These are phyloP conservation scores for Natator depressus DNA, from an alignment of 2,113 vertebrate genomes.

Conservation along the genomic window DNA sequence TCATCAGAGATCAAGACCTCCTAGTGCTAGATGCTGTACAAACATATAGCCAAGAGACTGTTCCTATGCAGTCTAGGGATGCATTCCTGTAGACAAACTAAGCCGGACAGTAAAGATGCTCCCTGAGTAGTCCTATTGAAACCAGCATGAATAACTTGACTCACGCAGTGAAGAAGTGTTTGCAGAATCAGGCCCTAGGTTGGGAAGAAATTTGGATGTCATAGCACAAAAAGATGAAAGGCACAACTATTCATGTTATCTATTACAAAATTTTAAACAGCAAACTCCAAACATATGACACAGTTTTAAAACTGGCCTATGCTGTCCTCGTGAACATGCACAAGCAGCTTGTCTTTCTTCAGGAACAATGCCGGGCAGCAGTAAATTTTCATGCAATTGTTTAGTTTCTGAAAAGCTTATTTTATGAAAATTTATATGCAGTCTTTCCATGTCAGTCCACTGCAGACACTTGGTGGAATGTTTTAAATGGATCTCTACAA, in stretches of 20 bases:
- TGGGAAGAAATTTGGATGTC: not conserved
- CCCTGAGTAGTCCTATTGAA: rapidly evolving
- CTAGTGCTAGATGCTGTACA: not conserved
- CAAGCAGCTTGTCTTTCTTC: not conserved
- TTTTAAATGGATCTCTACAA: not conserved
- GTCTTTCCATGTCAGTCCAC: not conserved
- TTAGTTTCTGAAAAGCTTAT: not conserved
- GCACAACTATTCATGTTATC: not conserved
- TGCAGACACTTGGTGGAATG: not conserved
- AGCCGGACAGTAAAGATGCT: not conserved
- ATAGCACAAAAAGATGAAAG: not conserved
- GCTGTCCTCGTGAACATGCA: not conserved
- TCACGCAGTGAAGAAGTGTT: not conserved
- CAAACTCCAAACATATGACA: not conserved
- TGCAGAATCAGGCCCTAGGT: not conserved
- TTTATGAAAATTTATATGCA: not conserved
- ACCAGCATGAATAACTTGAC: not conserved
- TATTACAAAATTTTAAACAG: not conserved
- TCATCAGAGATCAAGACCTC: not conserved
- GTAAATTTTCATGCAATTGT: not conserved
- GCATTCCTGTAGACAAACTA: not conserved
- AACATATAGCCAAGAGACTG: not conserved
- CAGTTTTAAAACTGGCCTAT: not conserved
- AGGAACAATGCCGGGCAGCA: not conserved
- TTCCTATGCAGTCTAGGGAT: not conserved